Evolutionary conservation across 2,888 invertebrate genomes (phyloP).

Genomic region (Hypsopygia costalis): DNA sequence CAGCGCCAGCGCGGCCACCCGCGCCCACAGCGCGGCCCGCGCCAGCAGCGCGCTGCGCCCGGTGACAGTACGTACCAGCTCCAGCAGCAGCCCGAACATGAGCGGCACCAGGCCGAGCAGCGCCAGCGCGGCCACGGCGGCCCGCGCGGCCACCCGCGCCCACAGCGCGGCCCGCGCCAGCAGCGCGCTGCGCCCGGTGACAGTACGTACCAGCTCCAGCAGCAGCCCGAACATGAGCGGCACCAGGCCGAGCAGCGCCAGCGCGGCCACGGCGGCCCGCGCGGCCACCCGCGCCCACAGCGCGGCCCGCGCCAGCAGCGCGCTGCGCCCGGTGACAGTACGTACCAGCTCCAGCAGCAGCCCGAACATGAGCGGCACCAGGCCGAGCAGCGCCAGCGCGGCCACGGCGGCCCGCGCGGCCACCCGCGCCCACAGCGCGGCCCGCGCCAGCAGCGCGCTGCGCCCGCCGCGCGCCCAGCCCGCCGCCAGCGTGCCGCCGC

Average conservation of each 20-base stretch:
- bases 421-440: slow-evolving; percentile 86
- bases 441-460: slow-evolving; percentile 84
- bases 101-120: slow-evolving; percentile 94
- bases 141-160: slow-evolving; percentile 87
- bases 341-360: slow-evolving; percentile 91
- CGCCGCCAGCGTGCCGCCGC: slow-evolving; percentile 89
- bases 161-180: slow-evolving; percentile 86
- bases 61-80: slow-evolving; percentile 92
- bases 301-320: slow-evolving; percentile 84
- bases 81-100: slow-evolving; percentile 90
- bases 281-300: slow-evolving; percentile 88
- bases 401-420: slow-evolving; percentile 89
- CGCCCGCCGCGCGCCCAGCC: slow-evolving; percentile 96
- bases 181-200: slow-evolving; percentile 86
- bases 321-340: slow-evolving; percentile 73
- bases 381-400: slow-evolving; percentile 89
- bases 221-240: slow-evolving; percentile 93
- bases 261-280: slow-evolving; percentile 88
- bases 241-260: slow-evolving; percentile 94
- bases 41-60: no score
- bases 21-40: no score
- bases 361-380: slow-evolving; percentile 96
- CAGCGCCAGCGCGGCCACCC: slow-evolving; percentile 86
- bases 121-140: slow-evolving; percentile 87
- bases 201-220: slow-evolving; percentile 88